Evolutionary conservation across 1,140 invertebrate species (phyloP).

Genomic region (Meloidogyne chitwoodi): DNA sequence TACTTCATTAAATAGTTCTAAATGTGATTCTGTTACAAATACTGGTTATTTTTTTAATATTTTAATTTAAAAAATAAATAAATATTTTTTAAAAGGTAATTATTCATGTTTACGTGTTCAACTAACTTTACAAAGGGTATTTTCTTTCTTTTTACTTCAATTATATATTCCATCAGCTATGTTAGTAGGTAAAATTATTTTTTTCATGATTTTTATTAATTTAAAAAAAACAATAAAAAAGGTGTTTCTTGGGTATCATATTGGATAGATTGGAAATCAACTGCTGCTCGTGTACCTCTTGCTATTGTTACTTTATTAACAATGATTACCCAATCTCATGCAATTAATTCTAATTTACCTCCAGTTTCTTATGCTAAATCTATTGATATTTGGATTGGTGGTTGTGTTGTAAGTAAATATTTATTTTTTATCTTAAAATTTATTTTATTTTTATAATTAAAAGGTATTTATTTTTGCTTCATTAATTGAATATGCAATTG

Average conservation of each 20-base stretch:
- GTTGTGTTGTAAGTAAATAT: constrained; percentile 66
- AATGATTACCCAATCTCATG: constrained; percentile 69
- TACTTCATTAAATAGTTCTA: constrained; percentile 25
- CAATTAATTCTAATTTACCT: constrained; percentile 89
- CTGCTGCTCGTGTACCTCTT: constrained; percentile 49
- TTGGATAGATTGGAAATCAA: constrained; percentile 62
- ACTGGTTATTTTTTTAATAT: constrained; percentile 25
- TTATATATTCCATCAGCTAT: constrained; percentile 61
- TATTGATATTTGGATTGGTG: constrained; percentile 91
- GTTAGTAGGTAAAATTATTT: constrained; percentile 59
- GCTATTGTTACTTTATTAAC: constrained; percentile 43
- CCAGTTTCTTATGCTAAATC: constrained; percentile 92
- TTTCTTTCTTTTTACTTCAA: constrained; percentile 93
- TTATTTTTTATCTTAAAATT: constrained; percentile 24
- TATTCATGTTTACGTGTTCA: constrained; percentile 79
- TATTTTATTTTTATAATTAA: constrained; percentile 62
- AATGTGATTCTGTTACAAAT: constrained; percentile 40
- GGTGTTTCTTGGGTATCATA: constrained; percentile 49
- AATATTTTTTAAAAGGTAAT: constrained; percentile 15
- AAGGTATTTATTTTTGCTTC: constrained; percentile 88
- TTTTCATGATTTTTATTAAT: too few species aligned
- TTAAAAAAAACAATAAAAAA: neutral
- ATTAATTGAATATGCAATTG: constrained; percentile 88
- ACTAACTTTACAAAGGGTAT: constrained; percentile 87
- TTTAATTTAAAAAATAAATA: neutral